Base-by-base conservation (phyloP, 2,888 invertebrate species). In the Desoria tigrina region DNA sequence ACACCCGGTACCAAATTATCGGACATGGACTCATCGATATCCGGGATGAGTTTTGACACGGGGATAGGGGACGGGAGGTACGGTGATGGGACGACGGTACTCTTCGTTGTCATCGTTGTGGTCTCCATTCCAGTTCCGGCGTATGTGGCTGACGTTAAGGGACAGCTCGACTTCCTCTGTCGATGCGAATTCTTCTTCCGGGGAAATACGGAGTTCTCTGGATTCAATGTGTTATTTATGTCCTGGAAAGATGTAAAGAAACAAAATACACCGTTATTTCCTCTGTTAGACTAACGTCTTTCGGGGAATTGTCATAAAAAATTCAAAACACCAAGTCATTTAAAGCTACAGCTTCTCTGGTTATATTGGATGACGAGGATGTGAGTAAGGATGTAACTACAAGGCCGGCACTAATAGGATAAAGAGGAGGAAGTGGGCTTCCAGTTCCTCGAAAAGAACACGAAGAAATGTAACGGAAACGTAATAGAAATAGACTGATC, bases 131-230 rank as follows among this genome's bases (percentile, higher is more conserved):
- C 65, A 32, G 69, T 66, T 21, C 70, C 70, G 23, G 67, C 67
- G 26, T 63, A 70, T 1, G 70, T 70, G 6, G 67, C 70, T 21
- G 73, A 73, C 23, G 68, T 73, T 61, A 70, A 23, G 14, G 68
- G 70, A n/a, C 65, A 64, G 45, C 70, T 70, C 6, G 67, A 53
- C 51, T 70, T 70, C 56, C 70, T 32, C 23, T 55, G 62, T n/a
- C 67, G 67, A 14, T 45, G 27, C n/a, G 64, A 62, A 2, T 63
- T 67, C 61, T 77, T 74, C 21, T 78, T 82, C 42, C 85, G 81
- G 0, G 86, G 86, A 77, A 92, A 90, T 65, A 92, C 87, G 78
- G 92, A 92, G 81, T 93, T 93, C 79, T 94, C 94, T 72, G 90
- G 84, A 78, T 93, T 90, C 61, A 94, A 81, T 14, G 91, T 88